Base-by-base conservation (phyloP, 2,888 invertebrate species). In the Stenurella melanura region DNA sequence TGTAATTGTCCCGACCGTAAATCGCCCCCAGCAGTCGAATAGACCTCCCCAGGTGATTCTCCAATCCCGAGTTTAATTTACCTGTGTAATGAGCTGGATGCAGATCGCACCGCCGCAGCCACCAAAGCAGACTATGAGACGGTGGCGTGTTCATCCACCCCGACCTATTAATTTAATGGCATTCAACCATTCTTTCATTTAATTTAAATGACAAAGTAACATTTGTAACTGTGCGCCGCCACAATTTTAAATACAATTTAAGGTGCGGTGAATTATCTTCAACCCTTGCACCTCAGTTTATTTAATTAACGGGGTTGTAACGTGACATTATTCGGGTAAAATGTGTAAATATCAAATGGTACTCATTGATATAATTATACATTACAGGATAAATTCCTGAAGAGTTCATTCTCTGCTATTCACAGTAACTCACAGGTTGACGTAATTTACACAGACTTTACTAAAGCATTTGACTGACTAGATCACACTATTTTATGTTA, bases 21-120 rank as follows among this genome's bases (percentile, higher is more conserved):
- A 82, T 82, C 81, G 81, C 80, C 76, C 81, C 80, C 79, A 76
- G 85, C 83, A 78, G 80, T 76, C 77, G 73, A 77, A 75, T 75
- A 68, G 81, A 76, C 83, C 85, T 86, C 88, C 89, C 87, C 87
- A 88, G 89, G 88, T 88, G 87, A 87, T 86, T 83, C 81, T 80
- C 80, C 79, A 78, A 80, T 80, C 82, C 83, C 82, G 78, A 80
- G 86, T 88, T 88, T 88, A 88, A 89, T 89, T 88, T 88, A 88
- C 88, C 88, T 88, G 87, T 83, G 86, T 88, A 89, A 89, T 89
- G 89, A 88, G 86, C 85, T 88, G 88, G 86, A 88, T 86, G 86
- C 85, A 80, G 83, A 85, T 85, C 80, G 80, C 77, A 72, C 76
- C 78, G 80, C 83, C 78, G 79, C 80, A 75, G 78, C 75, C 76